A percentile compares a stretch with the other conserved stretches of the same genome.
Evolutionary conservation across 2,113 vertebrate genomes (phyloP).

Genomic region (Brachypteracias leptosomus): DNA sequence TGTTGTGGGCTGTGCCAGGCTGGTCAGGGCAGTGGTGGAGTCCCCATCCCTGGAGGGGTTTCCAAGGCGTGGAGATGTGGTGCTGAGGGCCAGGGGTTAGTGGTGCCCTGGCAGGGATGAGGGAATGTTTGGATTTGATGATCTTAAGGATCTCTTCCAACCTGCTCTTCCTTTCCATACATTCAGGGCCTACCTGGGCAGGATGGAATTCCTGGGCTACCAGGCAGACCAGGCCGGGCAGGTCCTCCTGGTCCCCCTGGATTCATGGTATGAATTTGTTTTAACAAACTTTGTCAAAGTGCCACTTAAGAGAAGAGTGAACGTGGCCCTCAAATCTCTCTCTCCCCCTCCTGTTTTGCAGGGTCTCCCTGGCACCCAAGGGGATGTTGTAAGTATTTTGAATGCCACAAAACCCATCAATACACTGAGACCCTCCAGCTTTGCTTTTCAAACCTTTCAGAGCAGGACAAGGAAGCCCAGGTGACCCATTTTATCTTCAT

Average conservation of each 20-base stretch:
- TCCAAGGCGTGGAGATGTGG: too few species aligned
- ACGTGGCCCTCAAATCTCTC: neutral
- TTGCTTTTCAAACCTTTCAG: neutral
- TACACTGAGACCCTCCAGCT: neutral
- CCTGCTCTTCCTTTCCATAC: neutral
- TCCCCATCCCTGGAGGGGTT: too few species aligned
- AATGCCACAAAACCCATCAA: neutral
- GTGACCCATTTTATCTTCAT: neutral
- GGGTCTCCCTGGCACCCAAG: constrained; percentile 80
- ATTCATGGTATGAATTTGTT: constrained; percentile 69
- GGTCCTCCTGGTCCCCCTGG: constrained; percentile 85
- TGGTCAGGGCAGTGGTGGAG: too few species aligned
- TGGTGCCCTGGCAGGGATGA: too few species aligned
- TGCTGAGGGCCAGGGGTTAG: too few species aligned
- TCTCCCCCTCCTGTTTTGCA: constrained; percentile 26
- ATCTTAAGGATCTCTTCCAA: neutral
- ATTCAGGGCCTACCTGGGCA: constrained; percentile 83
- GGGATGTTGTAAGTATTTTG: constrained; percentile 66
- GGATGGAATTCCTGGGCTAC: constrained; percentile 87
- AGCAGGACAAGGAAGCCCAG: neutral
- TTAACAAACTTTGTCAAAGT: neutral
- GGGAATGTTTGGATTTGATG: too few species aligned
- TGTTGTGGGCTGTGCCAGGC: too few species aligned
- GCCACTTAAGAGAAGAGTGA: neutral
- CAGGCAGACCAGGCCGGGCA: constrained; percentile 82